These are phyloP conservation scores for Saccostrea echinata DNA, from an alignment of 1,140 invertebrate genomes.

Conservation along the genomic window DNA sequence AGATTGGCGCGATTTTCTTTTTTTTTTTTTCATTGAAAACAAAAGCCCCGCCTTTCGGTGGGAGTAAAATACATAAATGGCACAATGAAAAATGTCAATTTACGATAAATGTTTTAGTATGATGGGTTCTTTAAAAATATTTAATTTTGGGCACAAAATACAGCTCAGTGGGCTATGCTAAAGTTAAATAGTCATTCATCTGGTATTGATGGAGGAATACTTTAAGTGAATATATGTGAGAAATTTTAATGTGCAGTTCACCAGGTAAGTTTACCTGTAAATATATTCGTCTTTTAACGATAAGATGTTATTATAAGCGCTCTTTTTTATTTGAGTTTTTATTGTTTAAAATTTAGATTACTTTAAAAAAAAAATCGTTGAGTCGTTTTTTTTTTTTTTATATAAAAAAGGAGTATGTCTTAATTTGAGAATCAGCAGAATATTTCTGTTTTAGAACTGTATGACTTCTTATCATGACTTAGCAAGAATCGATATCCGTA, in stretches of 20 bases:
- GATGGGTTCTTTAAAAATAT: slow-evolving; percentile 11
- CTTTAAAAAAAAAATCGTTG: no score
- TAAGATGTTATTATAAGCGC: background rate
- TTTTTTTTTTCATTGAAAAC: slow-evolving; percentile 23
- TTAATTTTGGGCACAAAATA: background rate
- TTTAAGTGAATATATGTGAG: background rate
- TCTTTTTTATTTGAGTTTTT: no score
- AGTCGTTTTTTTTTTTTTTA: no score
- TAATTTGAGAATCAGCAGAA: no score
- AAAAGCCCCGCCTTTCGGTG: slow-evolving; percentile 14
- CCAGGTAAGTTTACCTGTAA: background rate
- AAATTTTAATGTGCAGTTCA: background rate
- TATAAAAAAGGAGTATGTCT: no score
- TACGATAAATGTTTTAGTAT: slow-evolving; percentile 11
- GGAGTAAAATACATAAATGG: slow-evolving; percentile 5
- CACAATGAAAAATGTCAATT: slow-evolving; percentile 36
- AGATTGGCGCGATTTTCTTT: slow-evolving; percentile 23
- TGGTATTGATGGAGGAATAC: slow-evolving; percentile 2
- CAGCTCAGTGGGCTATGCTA: background rate
- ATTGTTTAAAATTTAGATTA: no score
- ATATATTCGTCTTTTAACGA: background rate
- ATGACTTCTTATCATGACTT: slow-evolving; percentile 15
- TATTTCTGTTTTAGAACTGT: background rate
- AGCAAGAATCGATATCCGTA: slow-evolving; percentile 5
- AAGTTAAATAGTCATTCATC: slow-evolving; percentile 9